Evolutionary conservation across 2,797 vertebrate genomes (phyloP).

Genomic region (Lateolabrax maculatus): DNA sequence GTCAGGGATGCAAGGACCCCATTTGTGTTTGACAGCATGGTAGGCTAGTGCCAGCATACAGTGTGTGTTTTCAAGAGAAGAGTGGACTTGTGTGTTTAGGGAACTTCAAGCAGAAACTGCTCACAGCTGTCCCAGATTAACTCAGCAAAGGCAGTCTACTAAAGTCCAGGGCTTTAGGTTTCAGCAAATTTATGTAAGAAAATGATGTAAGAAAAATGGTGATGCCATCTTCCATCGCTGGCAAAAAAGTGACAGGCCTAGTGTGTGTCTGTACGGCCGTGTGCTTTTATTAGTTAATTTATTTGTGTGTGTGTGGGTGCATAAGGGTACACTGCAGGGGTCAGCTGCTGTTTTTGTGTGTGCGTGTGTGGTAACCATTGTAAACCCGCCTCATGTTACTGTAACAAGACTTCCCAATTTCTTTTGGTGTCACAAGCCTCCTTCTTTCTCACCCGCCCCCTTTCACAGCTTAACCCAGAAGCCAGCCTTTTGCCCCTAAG

Average conservation of each 20-base stretch:
- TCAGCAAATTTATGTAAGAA: background rate
- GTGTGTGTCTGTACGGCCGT: constrained; percentile 11
- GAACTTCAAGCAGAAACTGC: background rate
- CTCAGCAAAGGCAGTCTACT: background rate
- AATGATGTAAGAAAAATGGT: background rate
- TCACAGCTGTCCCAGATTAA: background rate
- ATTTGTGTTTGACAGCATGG: background rate
- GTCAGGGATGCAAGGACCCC: constrained; percentile 8
- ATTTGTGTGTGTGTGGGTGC: constrained; percentile 47
- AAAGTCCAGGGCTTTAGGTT: background rate
- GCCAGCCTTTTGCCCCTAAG: constrained; percentile 43
- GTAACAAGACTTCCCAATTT: constrained; percentile 67
- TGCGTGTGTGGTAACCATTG: constrained; percentile 33
- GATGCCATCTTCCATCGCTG: background rate
- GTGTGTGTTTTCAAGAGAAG: constrained; percentile 1
- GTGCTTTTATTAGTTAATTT: constrained; percentile 59
- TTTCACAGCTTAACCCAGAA: constrained; percentile 63
- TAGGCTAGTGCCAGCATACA: background rate
- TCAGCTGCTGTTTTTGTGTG: constrained; percentile 30
- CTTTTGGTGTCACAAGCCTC: constrained; percentile 58
- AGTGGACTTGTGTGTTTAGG: background rate
- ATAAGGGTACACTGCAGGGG: constrained; percentile 33
- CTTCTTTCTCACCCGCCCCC: constrained; percentile 33
- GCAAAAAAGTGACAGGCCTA: constrained; percentile 11
- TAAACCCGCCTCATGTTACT: constrained; percentile 52